phyloP scores from a whole-genome alignment of 2,888 invertebrate genomes.

The Plagodis dolabraria region DNA sequence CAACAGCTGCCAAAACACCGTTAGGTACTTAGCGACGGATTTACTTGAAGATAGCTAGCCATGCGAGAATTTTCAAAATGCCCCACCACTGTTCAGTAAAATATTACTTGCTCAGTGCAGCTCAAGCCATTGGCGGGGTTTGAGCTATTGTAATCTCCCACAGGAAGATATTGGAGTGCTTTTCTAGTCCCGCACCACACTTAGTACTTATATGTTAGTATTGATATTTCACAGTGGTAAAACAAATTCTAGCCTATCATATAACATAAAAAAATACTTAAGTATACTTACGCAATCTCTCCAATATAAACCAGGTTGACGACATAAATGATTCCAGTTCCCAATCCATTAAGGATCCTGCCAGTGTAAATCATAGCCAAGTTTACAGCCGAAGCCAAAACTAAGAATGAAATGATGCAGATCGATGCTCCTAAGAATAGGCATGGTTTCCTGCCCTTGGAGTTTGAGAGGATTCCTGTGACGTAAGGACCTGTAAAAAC shows the following conservation, averaged over 20 bases:
- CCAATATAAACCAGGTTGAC: slow-evolving; percentile 56
- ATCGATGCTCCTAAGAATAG: slow-evolving; percentile 44
- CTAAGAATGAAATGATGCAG: slow-evolving; percentile 38
- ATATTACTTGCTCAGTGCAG: too few species aligned
- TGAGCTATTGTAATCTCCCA: too few species aligned
- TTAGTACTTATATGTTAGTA: too few species aligned
- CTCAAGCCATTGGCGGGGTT: too few species aligned
- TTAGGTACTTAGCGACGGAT: background rate
- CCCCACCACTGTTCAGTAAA: too few species aligned
- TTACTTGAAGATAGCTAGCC: background rate
- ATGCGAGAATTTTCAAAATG: too few species aligned
- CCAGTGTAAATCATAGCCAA: slow-evolving; percentile 47
- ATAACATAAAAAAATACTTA: background rate
- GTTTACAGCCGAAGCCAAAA: slow-evolving; percentile 43
- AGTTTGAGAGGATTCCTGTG: slow-evolving; percentile 48
- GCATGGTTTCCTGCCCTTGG: slow-evolving; percentile 52
- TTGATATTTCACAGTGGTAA: too few species aligned
- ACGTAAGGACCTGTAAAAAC: slow-evolving; percentile 51
- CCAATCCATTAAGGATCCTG: slow-evolving; percentile 46
- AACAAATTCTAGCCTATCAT: too few species aligned
- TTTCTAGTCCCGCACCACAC: too few species aligned
- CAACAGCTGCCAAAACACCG: background rate
- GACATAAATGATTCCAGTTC: slow-evolving; percentile 43
- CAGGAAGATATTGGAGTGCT: too few species aligned
- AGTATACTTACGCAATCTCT: slow-evolving; percentile 54